phyloP scores from a whole-genome alignment of 2,113 vertebrate genomes.

The Oryzias celebensis region DNA sequence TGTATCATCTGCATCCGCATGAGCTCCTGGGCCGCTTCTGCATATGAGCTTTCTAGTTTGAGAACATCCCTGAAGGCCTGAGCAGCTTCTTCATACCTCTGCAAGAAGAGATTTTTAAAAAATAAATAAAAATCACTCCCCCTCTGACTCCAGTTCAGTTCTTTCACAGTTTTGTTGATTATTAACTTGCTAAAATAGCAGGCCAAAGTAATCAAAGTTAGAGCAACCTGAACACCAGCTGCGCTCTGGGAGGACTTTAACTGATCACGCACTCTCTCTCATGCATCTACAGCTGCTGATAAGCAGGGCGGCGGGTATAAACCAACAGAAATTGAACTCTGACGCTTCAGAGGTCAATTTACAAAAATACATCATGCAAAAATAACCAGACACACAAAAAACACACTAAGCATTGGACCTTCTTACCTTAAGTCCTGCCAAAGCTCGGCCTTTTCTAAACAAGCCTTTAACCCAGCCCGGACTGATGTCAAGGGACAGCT shows the following conservation, averaged over 20 bases:
- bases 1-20: conserved; percentile 68
- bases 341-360: not conserved
- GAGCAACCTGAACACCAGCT: not conserved
- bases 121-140: not conserved
- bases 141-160: not conserved
- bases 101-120: not conserved
- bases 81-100: conserved; percentile 78
- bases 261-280: not conserved
- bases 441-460: conserved; percentile 81
- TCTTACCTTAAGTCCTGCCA: conserved; percentile 81
- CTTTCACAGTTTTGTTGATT: conserved; percentile 5
- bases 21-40: conserved; percentile 73
- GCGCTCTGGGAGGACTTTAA: not conserved
- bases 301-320: not conserved
- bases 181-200: conserved; percentile 13
- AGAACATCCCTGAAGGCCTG: conserved; percentile 76
- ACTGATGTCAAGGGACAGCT: conserved; percentile 66
- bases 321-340: not conserved
- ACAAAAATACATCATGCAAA: not conserved
- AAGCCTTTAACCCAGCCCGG: conserved; percentile 82
- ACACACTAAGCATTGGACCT: no score
- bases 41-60: conserved; percentile 25
- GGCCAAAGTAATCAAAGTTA: conserved; percentile 14
- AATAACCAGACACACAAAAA: not conserved
- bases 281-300: not conserved